phyloP scores from a whole-genome alignment of 2,113 vertebrate genomes.

The Halcyon senegalensis region DNA sequence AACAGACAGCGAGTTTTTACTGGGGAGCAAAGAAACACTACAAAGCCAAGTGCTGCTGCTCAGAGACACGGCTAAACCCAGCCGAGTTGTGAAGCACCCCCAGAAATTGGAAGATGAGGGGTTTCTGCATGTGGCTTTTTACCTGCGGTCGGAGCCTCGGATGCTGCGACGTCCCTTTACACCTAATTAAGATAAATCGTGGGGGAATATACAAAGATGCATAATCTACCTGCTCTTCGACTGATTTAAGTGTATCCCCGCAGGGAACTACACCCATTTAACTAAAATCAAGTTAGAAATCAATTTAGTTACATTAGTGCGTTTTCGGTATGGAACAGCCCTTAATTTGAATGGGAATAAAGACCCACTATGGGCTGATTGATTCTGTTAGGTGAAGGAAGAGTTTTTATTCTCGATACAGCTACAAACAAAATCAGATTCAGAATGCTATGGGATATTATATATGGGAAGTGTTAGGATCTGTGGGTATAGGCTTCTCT shows the following conservation, averaged over 20 bases:
- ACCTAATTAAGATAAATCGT: constrained; percentile 41
- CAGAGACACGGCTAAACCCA: neutral
- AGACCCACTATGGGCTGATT: constrained; percentile 42
- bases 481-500: neutral
- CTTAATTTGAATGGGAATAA: constrained; percentile 66
- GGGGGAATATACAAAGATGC: constrained; percentile 55
- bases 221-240: neutral
- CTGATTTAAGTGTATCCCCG: constrained; percentile 40
- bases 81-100: neutral
- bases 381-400: constrained; percentile 38
- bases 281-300: constrained; percentile 68
- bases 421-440: constrained; percentile 6
- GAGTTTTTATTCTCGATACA: constrained; percentile 27
- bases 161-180: neutral
- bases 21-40: neutral
- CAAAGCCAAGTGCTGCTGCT: neutral
- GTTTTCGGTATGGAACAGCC: constrained; percentile 48
- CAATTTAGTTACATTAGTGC: constrained; percentile 62
- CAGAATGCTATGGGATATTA: neutral
- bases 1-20: neutral
- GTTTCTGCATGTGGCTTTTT: neutral
- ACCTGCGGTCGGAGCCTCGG: rapidly evolving
- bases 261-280: constrained; percentile 62
- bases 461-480: neutral
- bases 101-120: neutral